Base-by-base conservation (phyloP, 1,140 invertebrate genomes). In the Lepidurus couesii region DNA sequence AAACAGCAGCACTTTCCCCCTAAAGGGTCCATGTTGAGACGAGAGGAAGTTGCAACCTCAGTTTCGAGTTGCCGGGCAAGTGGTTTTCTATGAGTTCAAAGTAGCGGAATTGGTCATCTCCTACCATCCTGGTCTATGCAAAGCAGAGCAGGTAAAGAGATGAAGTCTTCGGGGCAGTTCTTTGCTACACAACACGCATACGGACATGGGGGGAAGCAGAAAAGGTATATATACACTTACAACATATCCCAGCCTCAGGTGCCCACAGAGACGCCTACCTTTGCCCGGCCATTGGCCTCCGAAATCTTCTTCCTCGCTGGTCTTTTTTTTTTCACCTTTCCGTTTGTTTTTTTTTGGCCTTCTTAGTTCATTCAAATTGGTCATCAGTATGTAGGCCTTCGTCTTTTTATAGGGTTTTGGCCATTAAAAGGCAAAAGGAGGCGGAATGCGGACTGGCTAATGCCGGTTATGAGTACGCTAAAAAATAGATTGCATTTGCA, bases 161-260 rank as follows among this genome's bases (percentile, higher is more conserved):
- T n/a, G 53, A 65, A 65, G 53, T 65, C 53, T 65, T 21, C 9
- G 53, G 53, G 47, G 53, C 53, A 65, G 53, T n/a, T 65, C 53
- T 65, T 65, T 65, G 53, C 53, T 21, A n/a, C 53, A 65, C 8
- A 65, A 65, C 53, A 65, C 53, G 53, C 53, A 65, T 65, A 65
- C 13, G 53, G 53, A 65, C 53, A 65, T 65, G 53, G 21, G 53
- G 53, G 53, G 53, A 65, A 10, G 53, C 53, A 65, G 53, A 65
- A 65, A 65, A 65, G 53, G 53, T 65, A 65, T 65, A 9, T 65
- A 65, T 65, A 65, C 8, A 21, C 53, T 65, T 65, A 65, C 53
- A 65, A 65, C 53, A 65, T 65, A 65, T 65, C 53, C 53, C 53
- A 65, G 53, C 53, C 53, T 65, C 53, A 65, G 53, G 53, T 65